A percentile compares a stretch with the other conserved stretches of the same genome.
These are phyloP conservation scores for Tapera naevia DNA, from an alignment of 2,797 vertebrate species.

Conservation along the genomic window DNA sequence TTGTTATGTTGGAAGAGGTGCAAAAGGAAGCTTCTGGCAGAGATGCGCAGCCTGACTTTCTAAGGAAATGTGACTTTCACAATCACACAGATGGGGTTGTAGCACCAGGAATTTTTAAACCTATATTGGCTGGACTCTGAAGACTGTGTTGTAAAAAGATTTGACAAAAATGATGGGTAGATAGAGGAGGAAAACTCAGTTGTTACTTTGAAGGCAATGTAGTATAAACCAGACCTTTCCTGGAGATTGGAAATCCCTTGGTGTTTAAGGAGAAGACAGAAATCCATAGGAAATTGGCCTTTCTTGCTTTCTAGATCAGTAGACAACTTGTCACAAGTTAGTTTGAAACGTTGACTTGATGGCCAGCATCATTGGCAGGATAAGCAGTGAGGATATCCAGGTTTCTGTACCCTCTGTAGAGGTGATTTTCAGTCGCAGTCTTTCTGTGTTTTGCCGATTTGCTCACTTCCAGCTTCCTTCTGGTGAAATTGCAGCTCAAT, in stretches of 20 bases:
- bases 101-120: not conserved
- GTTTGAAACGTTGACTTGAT: not conserved
- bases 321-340: not conserved
- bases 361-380: not conserved
- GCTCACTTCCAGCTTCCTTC: not conserved
- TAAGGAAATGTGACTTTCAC: not conserved
- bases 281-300: not conserved
- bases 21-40: not conserved
- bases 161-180: not conserved
- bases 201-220: not conserved
- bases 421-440: not conserved
- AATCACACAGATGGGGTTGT: not conserved
- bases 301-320: not conserved
- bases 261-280: not conserved
- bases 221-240: not conserved
- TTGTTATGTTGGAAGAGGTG: not conserved
- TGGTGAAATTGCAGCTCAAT: too few species aligned
- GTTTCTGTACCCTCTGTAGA: not conserved
- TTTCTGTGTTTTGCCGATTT: not conserved
- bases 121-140: not conserved
- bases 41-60: not conserved
- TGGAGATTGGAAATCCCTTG: not conserved
- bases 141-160: not conserved
- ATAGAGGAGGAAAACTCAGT: not conserved
- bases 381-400: not conserved